These are phyloP conservation scores for Erebia palarica DNA, from an alignment of 2,888 invertebrate genomes.

Conservation along the genomic window DNA sequence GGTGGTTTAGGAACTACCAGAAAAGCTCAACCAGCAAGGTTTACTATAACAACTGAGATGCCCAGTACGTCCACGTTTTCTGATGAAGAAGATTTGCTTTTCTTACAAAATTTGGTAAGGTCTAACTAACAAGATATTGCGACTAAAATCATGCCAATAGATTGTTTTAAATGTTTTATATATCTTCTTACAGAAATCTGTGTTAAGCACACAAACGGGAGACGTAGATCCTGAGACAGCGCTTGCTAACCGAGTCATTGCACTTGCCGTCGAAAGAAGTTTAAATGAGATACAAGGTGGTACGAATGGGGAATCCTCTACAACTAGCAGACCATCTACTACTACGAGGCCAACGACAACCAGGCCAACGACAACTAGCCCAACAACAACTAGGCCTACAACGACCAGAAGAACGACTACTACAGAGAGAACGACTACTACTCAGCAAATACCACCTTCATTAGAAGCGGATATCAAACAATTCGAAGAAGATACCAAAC, in stretches of 20 bases:
- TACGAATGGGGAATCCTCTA: conserved; percentile 52
- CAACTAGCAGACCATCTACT: conserved; percentile 45
- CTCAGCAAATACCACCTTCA: conserved; percentile 59
- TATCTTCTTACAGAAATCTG: conserved; percentile 68
- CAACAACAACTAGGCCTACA: conserved; percentile 52
- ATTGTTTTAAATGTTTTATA: background rate
- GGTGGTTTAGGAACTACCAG: conserved; percentile 50
- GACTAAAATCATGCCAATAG: background rate
- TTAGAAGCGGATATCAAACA: conserved; percentile 76
- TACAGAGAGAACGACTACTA: conserved; percentile 50
- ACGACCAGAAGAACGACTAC: conserved; percentile 57
- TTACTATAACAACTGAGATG: conserved; percentile 65
- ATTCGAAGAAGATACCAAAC: conserved; percentile 76
- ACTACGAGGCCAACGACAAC: conserved; percentile 34
- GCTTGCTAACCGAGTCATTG: conserved; percentile 80
- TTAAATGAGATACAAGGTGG: conserved; percentile 71
- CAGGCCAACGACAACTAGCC: conserved; percentile 50
- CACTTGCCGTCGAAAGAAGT: conserved; percentile 79
- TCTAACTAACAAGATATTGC: background rate
- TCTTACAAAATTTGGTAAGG: conserved; percentile 83
- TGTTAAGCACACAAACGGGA: conserved; percentile 64
- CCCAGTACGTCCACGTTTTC: conserved; percentile 77
- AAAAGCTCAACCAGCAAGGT: conserved; percentile 50
- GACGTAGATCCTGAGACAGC: conserved; percentile 72
- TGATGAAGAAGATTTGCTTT: conserved; percentile 81